Conservation (phyloP, 2,797 vertebrate species). For the Cynopterus sphinx region DNA sequence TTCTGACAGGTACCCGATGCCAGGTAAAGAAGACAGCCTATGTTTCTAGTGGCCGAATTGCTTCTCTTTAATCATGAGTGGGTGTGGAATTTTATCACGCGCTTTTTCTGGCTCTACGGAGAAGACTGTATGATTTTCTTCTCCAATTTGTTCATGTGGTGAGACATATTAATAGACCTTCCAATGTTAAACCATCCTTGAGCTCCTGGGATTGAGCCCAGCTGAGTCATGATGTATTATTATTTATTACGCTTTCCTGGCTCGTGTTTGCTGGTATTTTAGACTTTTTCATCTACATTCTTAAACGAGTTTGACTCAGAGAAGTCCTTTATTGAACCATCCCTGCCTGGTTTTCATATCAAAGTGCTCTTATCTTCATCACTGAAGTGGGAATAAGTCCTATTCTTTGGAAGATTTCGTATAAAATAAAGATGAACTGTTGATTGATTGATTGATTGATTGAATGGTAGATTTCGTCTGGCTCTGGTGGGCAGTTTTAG, state of each 20-base stretch:
- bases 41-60: neutral
- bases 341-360: neutral
- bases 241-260: neutral
- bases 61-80: neutral
- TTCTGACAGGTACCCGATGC: neutral
- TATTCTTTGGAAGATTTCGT: conserved; percentile 12
- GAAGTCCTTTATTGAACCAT: neutral
- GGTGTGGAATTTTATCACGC: neutral
- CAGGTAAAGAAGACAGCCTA: neutral
- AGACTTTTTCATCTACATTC: neutral
- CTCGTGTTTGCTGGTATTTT: neutral
- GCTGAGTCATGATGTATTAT: neutral
- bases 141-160: neutral
- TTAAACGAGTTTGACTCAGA: neutral
- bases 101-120: neutral
- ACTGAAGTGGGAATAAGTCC: neutral
- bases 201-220: neutral
- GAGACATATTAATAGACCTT: neutral
- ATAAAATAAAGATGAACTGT: neutral
- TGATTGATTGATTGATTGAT: neutral
- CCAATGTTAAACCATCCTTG: neutral
- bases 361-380: neutral
- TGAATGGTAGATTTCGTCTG: neutral
- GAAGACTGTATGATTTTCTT: neutral
- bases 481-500: neutral